Percentiles rank a stretch among this genome's conserved stretches.
Evolutionary conservation across 2,797 vertebrate genomes (phyloP).

Genomic region (Silurus lanzhouensis): DNA sequence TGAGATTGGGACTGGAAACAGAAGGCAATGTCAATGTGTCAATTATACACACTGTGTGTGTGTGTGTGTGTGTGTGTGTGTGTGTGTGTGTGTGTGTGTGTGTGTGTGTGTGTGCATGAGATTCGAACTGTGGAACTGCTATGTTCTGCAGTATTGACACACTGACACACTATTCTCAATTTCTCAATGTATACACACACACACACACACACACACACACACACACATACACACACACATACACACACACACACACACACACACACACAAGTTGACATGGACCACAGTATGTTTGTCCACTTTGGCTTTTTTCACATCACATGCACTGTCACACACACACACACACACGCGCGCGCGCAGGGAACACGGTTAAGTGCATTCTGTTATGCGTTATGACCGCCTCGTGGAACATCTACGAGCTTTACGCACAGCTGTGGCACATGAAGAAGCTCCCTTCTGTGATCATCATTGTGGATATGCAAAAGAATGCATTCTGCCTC

Average conservation of each 20-base stretch:
- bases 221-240: no score
- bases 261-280: no score
- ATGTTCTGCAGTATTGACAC: neutral
- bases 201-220: no score
- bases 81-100: no score
- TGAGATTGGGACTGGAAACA: neutral
- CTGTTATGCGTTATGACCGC: neutral
- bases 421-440: neutral
- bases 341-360: no score
- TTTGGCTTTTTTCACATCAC: no score
- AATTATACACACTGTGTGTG: slow-evolving; percentile 17
- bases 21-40: slow-evolving; percentile 3
- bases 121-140: neutral
- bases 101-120: neutral
- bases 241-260: no score
- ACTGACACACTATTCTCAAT: neutral
- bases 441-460: neutral
- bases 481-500: neutral
- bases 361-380: neutral
- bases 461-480: neutral
- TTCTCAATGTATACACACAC: no score
- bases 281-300: no score
- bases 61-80: no score
- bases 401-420: neutral
- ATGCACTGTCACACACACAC: no score